Base-by-base conservation (phyloP, 2,113 vertebrate species). In the Oncorhynchus tshawytscha region DNA sequence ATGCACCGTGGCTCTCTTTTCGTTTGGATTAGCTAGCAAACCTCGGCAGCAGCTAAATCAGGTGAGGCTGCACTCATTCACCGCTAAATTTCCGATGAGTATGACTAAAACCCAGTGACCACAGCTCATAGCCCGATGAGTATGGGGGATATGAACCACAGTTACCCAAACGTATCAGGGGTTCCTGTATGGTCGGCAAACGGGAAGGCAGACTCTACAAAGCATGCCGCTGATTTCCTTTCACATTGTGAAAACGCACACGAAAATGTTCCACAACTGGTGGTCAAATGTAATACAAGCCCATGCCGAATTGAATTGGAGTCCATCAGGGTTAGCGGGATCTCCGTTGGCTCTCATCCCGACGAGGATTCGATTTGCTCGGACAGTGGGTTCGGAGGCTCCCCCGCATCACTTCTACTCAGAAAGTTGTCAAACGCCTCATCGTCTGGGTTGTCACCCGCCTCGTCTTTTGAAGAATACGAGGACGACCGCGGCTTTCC, bases 391-490 rank as follows among this genome's bases (percentile, higher is more conserved):
- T 85, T 84, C 29, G 84, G 87, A 1, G 82, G 86, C 8, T 87
- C 88, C 24, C 85, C 82, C 0, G 79, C 80, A 0, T 86, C 87
- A 1, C 81, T 85, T 1, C 72, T 77, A 27, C 78, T 88, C 5
- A 84, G 88, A 13, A 87, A 88, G 64, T 76, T 90, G 18, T 90
- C 90, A 4, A 88, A 83, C 71, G 87, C 87, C 9, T 91, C 90
- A 3, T 90, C 86, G 1, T 72, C 70, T 0, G 89, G 89, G 39
- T 89, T 93, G n/a, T 94, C 92, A 3, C 93, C 93, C 15, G 90
- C 93, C 66, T 93, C 92, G 5, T 94, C 91, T 57, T 94, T 94
- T 31, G 93, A 94, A 71, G 92, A 94, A 34, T 93, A 90, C 11
- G 94, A 94, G 74, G 93, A 94, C 75, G 92, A 94, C 24, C 18